A percentile compares a stretch with the other conserved stretches of the same genome.
Evolutionary conservation across 2,113 vertebrate genomes (phyloP).

Genomic region (Pagrus major): DNA sequence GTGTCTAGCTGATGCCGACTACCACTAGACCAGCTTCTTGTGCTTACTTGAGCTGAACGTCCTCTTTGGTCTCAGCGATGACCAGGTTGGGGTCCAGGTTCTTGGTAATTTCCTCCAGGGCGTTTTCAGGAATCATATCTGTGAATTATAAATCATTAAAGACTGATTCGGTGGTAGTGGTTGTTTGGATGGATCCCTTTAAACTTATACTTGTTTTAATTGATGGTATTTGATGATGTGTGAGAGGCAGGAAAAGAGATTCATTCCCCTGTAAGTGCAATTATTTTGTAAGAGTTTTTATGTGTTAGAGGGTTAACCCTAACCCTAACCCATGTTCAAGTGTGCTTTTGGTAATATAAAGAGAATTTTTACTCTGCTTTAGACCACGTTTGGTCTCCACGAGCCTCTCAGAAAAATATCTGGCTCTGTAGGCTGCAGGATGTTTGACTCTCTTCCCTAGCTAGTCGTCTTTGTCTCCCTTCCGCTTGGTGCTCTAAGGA

Average conservation of each 20-base stretch:
- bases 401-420: too few species aligned
- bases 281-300: too few species aligned
- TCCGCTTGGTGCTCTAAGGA: too few species aligned
- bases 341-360: neutral
- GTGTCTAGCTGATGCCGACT: neutral
- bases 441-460: too few species aligned
- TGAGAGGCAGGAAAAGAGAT: neutral
- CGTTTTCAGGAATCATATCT: conserved; percentile 98
- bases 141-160: conserved; percentile 31
- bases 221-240: neutral
- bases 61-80: conserved; percentile 90
- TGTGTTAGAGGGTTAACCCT: too few species aligned
- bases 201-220: neutral
- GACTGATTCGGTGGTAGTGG: neutral
- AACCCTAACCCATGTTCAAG: too few species aligned
- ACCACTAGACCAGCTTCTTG: neutral
- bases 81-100: conserved; percentile 95
- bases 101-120: conserved; percentile 97
- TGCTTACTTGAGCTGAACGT: conserved; percentile 92
- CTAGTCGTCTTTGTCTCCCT: too few species aligned
- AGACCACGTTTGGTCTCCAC: neutral
- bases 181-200: neutral
- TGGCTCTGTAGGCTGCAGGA: too few species aligned
- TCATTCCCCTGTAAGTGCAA: neutral
- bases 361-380: neutral